These are phyloP conservation scores for Spongilla lacustris DNA, from an alignment of 37 sponge, comb jelly and placozoan species.

Conservation along the genomic window DNA sequence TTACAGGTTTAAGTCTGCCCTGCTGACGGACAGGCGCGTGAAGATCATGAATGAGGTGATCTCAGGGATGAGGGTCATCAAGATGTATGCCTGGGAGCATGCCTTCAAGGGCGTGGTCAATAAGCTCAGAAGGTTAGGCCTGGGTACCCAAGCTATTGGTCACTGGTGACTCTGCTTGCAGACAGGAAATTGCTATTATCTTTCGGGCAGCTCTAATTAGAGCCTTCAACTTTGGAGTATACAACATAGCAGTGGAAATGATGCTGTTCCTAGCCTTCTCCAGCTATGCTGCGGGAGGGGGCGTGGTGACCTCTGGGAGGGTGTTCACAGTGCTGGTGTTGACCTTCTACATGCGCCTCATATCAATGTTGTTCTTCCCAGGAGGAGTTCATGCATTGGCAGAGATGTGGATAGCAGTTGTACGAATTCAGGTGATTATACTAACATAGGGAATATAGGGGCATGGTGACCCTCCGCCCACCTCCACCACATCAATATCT, in stretches of 20 bases:
- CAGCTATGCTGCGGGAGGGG: conserved; percentile 14
- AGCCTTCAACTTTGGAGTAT: conserved; percentile 13
- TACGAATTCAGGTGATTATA: conserved; percentile 35
- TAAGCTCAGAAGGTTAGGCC: conserved; percentile 65
- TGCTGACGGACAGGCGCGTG: conserved; percentile 71
- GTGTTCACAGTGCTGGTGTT: conserved; percentile 45
- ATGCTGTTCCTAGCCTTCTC: conserved; percentile 27
- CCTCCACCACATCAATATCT: too few relatives aligned
- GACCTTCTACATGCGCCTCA: background rate
- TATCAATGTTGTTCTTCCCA: background rate
- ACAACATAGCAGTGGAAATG: background rate
- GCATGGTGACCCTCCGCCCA: too few relatives aligned
- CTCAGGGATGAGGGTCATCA: conserved; percentile 85
- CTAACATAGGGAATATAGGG: background rate
- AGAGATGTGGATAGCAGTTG: conserved; percentile 37
- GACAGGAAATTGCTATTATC: conserved; percentile 19
- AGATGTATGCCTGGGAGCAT: conserved; percentile 94
- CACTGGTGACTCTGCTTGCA: background rate
- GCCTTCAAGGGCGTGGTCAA: conserved; percentile 57
- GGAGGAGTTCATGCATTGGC: background rate
- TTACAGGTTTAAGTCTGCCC: conserved; percentile 63
- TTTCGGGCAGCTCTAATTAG: conserved; percentile 28
- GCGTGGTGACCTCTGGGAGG: conserved; percentile 25
- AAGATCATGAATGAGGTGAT: conserved; percentile 85
- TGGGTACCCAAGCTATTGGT: background rate